Conservation (phyloP, 1,140 invertebrate species). For the Asbolus verrucosus region DNA sequence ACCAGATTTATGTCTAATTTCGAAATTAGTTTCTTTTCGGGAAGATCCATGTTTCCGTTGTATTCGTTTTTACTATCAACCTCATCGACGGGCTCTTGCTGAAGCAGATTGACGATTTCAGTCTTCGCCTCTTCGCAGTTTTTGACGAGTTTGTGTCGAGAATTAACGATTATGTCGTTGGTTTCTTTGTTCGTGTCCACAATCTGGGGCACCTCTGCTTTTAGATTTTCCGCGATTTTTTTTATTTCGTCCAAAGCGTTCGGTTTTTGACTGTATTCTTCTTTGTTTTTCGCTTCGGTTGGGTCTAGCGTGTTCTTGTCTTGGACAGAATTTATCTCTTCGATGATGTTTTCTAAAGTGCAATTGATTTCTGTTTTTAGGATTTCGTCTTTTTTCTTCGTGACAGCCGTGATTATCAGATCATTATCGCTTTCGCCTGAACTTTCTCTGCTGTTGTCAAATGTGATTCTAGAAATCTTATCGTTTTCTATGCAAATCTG, state of each 20-base stretch:
- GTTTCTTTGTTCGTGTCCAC: background rate
- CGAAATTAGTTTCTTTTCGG: background rate
- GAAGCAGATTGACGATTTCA: constrained; percentile 1
- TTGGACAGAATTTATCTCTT: constrained; percentile 16
- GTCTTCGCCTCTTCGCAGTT: background rate
- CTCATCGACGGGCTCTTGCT: background rate
- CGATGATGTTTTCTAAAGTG: constrained; percentile 10
- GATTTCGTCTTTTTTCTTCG: constrained; percentile 18
- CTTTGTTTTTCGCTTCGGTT: constrained; percentile 1
- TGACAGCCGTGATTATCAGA: constrained; percentile 4
- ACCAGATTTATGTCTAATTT: background rate
- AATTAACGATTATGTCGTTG: background rate
- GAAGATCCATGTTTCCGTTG: background rate
- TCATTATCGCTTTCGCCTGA: constrained; percentile 26
- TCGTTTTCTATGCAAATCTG: constrained; percentile 35
- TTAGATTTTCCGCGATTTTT: constrained; percentile 11
- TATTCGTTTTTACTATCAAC: background rate
- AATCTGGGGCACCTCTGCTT: constrained; percentile 9
- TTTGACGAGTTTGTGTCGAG: background rate
- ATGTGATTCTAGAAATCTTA: background rate
- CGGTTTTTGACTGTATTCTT: background rate
- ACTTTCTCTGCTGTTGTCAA: background rate
- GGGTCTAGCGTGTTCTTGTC: constrained; percentile 5
- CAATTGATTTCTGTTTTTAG: constrained; percentile 19
- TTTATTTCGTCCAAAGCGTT: background rate